Evolutionary conservation across 2,888 invertebrate species (phyloP).

Genomic region (Synergus gifuensis): DNA sequence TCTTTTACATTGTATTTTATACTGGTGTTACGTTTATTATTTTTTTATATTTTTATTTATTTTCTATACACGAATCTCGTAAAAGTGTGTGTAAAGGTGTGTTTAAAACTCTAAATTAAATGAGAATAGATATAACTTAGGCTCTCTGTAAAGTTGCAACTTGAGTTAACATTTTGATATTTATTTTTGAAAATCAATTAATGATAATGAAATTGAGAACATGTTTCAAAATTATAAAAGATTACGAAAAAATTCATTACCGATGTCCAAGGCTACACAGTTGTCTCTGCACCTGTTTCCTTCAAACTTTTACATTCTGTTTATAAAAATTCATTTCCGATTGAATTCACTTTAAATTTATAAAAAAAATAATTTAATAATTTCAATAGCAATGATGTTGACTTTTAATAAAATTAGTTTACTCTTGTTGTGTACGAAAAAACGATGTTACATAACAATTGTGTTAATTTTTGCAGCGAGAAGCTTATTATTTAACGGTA

Average conservation of each 20-base stretch:
- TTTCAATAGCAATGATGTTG: neutral
- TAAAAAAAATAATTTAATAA: neutral
- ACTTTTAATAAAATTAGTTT: neutral
- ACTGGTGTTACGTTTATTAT: no score
- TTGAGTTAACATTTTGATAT: neutral
- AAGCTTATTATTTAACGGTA: conserved; percentile 8
- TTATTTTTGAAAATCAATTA: neutral
- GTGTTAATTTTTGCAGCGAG: neutral
- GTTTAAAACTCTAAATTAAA: neutral
- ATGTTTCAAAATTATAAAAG: neutral
- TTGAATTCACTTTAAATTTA: neutral
- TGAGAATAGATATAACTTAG: neutral
- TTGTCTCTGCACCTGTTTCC: conserved; percentile 2
- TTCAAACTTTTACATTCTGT: neutral
- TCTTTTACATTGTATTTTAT: neutral
- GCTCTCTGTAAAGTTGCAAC: neutral
- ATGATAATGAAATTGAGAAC: neutral
- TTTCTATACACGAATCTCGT: neutral
- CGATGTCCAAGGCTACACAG: neutral
- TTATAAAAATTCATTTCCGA: neutral
- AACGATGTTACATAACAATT: neutral
- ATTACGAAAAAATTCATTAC: no score
- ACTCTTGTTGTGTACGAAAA: neutral
- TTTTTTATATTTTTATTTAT: neutral
- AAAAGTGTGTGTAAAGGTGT: conserved; percentile 21